phyloP scores from a whole-genome alignment of 2,797 vertebrate genomes.

The Rhincodon typus region DNA sequence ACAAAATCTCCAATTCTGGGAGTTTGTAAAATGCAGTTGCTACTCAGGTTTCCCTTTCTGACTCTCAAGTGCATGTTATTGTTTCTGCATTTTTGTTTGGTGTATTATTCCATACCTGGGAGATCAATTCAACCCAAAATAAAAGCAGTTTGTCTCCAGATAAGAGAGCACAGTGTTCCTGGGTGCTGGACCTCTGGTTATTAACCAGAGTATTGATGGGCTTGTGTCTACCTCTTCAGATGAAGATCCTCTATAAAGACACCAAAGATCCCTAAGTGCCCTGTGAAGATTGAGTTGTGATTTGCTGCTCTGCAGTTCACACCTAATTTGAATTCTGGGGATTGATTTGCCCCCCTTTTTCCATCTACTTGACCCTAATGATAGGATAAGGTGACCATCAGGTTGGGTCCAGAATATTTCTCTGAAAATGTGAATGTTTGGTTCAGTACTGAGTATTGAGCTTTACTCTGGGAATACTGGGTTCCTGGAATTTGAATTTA shows the following conservation, averaged over 20 bases:
- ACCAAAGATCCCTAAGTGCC: neutral
- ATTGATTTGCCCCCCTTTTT: neutral
- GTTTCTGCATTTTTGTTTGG: neutral
- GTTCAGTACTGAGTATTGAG: neutral
- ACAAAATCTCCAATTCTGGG: neutral
- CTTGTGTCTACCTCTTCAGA: neutral
- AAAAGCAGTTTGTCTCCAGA: neutral
- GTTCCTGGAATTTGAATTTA: neutral
- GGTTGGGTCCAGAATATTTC: neutral
- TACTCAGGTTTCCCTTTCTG: neutral
- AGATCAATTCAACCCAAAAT: neutral
- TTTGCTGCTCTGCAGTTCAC: neutral
- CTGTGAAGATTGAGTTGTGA: neutral
- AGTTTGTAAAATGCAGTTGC: neutral
- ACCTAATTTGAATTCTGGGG: neutral
- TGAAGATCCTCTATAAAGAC: neutral
- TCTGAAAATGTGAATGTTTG: neutral
- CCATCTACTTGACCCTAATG: neutral
- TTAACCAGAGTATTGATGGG: neutral
- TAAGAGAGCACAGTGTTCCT: neutral
- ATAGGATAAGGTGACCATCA: neutral
- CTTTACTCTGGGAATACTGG: neutral
- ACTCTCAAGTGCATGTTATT: neutral
- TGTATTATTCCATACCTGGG: conserved; percentile 7
- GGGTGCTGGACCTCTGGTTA: neutral